Evolutionary conservation across 2,797 vertebrate genomes (phyloP), one percentile per base, ranked within the genome.

Genomic region (Picus viridis): DNA sequence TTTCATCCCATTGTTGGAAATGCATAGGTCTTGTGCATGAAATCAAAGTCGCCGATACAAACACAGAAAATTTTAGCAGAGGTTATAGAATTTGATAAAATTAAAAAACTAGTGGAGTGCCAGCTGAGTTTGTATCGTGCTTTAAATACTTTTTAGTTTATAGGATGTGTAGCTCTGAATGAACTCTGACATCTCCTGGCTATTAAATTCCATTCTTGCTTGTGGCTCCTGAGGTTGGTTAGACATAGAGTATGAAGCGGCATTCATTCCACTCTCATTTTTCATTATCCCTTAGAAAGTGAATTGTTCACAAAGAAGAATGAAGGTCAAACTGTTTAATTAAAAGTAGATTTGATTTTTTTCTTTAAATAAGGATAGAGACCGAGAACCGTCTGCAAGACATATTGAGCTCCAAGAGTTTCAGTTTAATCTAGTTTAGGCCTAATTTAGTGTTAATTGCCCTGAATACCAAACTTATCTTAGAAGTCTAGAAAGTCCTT

Each of bases 281-380:
- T 92, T 92, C 81, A 85, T 91, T 92, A 90, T 89, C 39, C 88
- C 74, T 34, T 71, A 74, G 88, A 94, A 92, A 90, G 26, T 12
- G 54, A 82, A 91, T 86, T 91, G 45, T 91, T 94, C 65, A 34
- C 7, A 2, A 82, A 86, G 85, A 95, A 93, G 70, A 96, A 94
- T 90, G 83, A 93, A 93, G 91, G 94, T 96, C 95, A 96, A 88
- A 62, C 77, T 86, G 47, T 77, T 88, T 94, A 94, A 95, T 96
- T 96, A 93, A 85, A 94, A 95, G 64, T 85, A 83, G 61, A 88
- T 58, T 78, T 90, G 30, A 56, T 69, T 79, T 83, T 74, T 68
- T 69, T 87, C 94, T 93, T 68, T 4, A 57, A 94, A 68, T 57
- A 85, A 65, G 26, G 32, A 32, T 91, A 43, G 78, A 90, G 81